A percentile compares a stretch with the other conserved stretches of the same genome.
These are phyloP conservation scores for Thereva nobilitata DNA, from an alignment of 2,888 invertebrate species.

Conservation along the genomic window DNA sequence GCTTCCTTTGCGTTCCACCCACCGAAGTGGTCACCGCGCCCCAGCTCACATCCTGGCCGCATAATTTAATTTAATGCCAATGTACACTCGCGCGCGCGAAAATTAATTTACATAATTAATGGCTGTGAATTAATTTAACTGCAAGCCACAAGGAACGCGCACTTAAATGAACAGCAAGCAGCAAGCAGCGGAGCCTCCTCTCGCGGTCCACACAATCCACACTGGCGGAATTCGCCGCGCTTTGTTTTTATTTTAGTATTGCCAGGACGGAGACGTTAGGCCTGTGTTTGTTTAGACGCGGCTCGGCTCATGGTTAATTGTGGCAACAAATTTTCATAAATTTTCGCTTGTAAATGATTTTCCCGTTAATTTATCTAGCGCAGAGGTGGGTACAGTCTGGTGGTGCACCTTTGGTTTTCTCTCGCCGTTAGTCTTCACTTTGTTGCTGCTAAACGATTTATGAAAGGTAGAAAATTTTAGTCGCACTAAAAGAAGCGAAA, in stretches of 20 bases:
- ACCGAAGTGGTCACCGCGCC: neutral
- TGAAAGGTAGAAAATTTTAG: neutral
- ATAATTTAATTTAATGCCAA: slow-evolving; percentile 36
- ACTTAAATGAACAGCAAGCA: slow-evolving; percentile 23
- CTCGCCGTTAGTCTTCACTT: neutral
- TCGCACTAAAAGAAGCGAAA: neutral
- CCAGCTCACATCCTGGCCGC: neutral
- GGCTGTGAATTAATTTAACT: slow-evolving; percentile 42
- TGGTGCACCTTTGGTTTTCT: slow-evolving; percentile 9
- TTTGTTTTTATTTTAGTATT: too few species aligned
- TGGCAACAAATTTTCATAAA: slow-evolving; percentile 34
- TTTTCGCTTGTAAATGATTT: slow-evolving; percentile 34
- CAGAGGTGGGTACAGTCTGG: slow-evolving; percentile 14
- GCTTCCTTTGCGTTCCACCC: slow-evolving; percentile 7
- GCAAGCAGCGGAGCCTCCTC: neutral
- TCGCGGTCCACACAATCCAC: neutral
- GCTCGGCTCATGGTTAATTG: slow-evolving; percentile 24
- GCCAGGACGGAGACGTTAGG: neutral
- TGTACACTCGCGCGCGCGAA: slow-evolving; percentile 40
- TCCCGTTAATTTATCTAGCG: slow-evolving; percentile 29
- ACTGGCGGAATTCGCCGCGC: too few species aligned
- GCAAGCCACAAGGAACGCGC: slow-evolving; percentile 5
- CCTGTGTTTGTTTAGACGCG: slow-evolving; percentile 12
- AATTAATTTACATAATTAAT: slow-evolving; percentile 42
- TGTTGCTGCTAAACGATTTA: neutral